Evolutionary conservation across 1,140 invertebrate species (phyloP), one percentile per base, ranked within the genome.

Genomic region (Mactra quadrangularis): DNA sequence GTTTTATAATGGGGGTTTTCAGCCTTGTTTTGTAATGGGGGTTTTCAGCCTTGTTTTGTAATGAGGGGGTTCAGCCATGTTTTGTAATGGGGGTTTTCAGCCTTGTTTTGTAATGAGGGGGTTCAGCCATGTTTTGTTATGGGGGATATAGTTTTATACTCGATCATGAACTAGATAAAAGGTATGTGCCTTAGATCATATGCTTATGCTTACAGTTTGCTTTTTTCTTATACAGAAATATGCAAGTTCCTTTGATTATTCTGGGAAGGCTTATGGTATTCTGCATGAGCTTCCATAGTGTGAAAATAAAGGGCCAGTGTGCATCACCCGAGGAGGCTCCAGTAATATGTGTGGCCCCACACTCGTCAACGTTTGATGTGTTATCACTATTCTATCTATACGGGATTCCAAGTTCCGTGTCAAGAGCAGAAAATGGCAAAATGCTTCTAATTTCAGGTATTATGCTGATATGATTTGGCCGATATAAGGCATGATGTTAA

Each of bases 361-460:
- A 98, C 92, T 98, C 97, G 38, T 96, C 95, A 81, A 97, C 97
- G 94, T 97, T 97, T 93, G 97, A 98, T 93, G 96, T 96, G 68
- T 94, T 98, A 78, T 95, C 96, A 81, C 95, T 97, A 25, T 90
- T 91, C 84, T 81, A 84, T 55, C 81, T 64, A 91, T 95, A 95
- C 19, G 95, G 95, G 87, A 95, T 97, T 91, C 96, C 96, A 15
- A 96, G 95, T 25, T 96, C 96, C 88, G 96, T 97, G 91, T 96
- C 96, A 84, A 94, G 96, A 86, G 94, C 95, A 85, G 96, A 97
- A 91, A 96, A 96, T 91, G 47, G 52, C 62, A 55, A 59, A 70
- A 29, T 81, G 92, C 96, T 96, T 86, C 95, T 96, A 91, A 95
- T 97, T 85, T 96, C 96, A 95, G 97, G 96, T 97, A 97, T 91